Percentiles rank a stretch among this genome's conserved stretches.
These are phyloP conservation scores for Chrysomallon squamiferum DNA, from an alignment of 1,140 invertebrate genomes.

Conservation along the genomic window DNA sequence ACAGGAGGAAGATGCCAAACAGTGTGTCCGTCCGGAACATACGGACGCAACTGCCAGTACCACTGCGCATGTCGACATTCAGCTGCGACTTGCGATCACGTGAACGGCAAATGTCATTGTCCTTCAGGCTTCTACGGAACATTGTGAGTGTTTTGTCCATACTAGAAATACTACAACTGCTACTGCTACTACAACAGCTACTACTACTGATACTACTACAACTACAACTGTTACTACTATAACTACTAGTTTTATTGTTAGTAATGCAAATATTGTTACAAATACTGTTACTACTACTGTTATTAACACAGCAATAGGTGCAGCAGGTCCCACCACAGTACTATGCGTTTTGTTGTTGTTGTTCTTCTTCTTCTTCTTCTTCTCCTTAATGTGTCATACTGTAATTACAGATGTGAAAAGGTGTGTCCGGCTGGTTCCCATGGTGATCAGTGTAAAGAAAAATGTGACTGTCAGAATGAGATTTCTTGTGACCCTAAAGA, in stretches of 20 bases:
- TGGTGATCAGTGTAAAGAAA: not conserved
- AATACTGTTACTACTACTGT: too few relatives aligned
- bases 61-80: slow-evolving; percentile 7
- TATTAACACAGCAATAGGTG: too few relatives aligned
- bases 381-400: too few relatives aligned
- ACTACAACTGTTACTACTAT: too few relatives aligned
- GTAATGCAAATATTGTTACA: too few relatives aligned
- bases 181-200: too few relatives aligned
- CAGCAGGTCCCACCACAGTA: too few relatives aligned
- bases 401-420: not conserved
- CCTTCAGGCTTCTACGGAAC: slow-evolving; percentile 1
- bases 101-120: slow-evolving; percentile 7
- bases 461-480: slow-evolving; percentile 5
- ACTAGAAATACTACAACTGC: too few relatives aligned
- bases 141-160: slow-evolving; percentile 9
- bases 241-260: too few relatives aligned
- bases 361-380: too few relatives aligned
- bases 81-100: slow-evolving; percentile 9
- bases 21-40: not conserved
- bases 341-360: too few relatives aligned
- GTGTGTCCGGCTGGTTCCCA: not conserved
- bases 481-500: not conserved
- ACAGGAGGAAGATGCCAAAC: slow-evolving; percentile 6
- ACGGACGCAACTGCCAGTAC: slow-evolving; percentile 7
- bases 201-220: too few relatives aligned